Conservation (phyloP, 2,797 vertebrate species). For the Melanotaenia pygmaea region DNA sequence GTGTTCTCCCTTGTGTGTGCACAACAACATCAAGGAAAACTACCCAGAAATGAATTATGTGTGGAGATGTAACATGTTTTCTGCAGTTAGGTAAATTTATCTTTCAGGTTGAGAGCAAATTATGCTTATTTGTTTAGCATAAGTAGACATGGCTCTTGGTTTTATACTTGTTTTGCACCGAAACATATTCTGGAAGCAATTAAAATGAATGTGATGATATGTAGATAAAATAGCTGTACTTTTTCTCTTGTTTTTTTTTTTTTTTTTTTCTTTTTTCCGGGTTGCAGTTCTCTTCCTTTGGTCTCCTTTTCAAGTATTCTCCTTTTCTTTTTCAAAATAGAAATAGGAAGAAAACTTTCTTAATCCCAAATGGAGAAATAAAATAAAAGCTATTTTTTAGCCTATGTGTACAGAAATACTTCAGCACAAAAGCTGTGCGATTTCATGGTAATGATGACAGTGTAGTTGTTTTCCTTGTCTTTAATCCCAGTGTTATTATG, state of each 20-base stretch:
- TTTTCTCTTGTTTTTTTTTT: no score
- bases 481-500: not conserved
- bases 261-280: no score
- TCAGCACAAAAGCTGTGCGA: not conserved
- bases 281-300: no score
- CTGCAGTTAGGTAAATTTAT: not conserved
- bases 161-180: not conserved
- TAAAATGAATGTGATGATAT: not conserved
- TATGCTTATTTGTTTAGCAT: not conserved
- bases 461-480: not conserved
- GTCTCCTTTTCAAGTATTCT: no score
- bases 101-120: not conserved
- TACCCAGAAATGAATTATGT: conserved; percentile 20
- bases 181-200: not conserved
- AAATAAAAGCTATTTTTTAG: not conserved
- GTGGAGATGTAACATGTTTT: conserved; percentile 2
- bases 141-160: not conserved
- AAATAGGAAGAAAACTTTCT: not conserved
- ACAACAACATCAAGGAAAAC: conserved; percentile 15
- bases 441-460: not conserved
- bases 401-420: not conserved
- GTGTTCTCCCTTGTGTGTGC: conserved; percentile 47
- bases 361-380: not conserved
- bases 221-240: not conserved
- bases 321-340: no score